Evolutionary conservation across 2,888 invertebrate species (phyloP).

Genomic region (Meiosimyza decipiens): DNA sequence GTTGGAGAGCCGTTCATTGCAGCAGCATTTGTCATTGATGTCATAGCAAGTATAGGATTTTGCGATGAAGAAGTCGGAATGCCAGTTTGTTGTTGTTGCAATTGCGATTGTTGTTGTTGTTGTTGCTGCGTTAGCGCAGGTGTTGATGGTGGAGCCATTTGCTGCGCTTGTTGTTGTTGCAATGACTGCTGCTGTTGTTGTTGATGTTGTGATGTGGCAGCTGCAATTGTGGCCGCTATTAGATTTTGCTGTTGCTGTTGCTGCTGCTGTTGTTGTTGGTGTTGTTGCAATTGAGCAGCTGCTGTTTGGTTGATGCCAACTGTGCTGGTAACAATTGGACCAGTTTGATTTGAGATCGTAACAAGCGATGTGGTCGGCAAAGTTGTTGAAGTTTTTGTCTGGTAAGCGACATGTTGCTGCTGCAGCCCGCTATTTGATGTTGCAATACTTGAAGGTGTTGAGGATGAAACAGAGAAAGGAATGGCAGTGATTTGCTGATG

Average conservation of each 20-base stretch:
- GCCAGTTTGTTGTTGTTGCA: slow-evolving; percentile 49
- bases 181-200: slow-evolving; percentile 46
- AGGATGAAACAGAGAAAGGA: slow-evolving; percentile 60
- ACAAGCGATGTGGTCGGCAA: slow-evolving; percentile 61
- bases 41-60: slow-evolving; percentile 67
- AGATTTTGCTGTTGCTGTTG: slow-evolving; percentile 45
- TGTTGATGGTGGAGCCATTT: slow-evolving; percentile 31
- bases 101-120: slow-evolving; percentile 53
- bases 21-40: slow-evolving; percentile 61
- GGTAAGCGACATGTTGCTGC: slow-evolving; percentile 57
- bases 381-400: slow-evolving; percentile 54
- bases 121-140: slow-evolving; percentile 50
- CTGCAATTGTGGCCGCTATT: slow-evolving; percentile 44
- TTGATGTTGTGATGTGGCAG: slow-evolving; percentile 42
- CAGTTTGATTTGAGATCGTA: slow-evolving; percentile 61
- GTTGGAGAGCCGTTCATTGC: slow-evolving; percentile 40
- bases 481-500: slow-evolving; percentile 58
- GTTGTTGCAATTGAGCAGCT: slow-evolving; percentile 54
- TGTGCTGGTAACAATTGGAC: slow-evolving; percentile 62
- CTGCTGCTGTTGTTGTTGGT: slow-evolving; percentile 53
- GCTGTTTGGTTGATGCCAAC: slow-evolving; percentile 54
- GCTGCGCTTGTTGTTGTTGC: slow-evolving; percentile 44
- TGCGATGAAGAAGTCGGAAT: slow-evolving; percentile 59
- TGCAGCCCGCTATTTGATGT: slow-evolving; percentile 60
- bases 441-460: slow-evolving; percentile 60